Percentiles rank a stretch among this genome's conserved stretches.
Conservation (phyloP, 2,797 vertebrate species). For the Hippocampus kuda region DNA sequence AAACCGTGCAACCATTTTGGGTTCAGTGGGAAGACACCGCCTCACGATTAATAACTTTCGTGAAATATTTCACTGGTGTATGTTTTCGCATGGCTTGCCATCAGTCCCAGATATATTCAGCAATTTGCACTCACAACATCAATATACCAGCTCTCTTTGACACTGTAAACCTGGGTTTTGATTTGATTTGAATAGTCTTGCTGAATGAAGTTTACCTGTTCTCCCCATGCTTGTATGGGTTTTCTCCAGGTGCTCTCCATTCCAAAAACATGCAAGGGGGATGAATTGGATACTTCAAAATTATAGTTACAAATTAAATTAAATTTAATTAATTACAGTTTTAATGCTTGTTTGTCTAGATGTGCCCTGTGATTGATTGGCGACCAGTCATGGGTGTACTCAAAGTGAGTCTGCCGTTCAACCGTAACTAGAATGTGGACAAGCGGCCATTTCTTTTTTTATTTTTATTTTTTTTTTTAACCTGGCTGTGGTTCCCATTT, state of each 20-base stretch:
- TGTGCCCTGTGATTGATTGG: not conserved
- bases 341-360: not conserved
- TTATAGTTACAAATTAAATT: no score
- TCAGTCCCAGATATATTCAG: not conserved
- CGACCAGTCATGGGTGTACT: not conserved
- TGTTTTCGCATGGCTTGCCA: constrained; percentile 24
- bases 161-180: not conserved
- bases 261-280: not conserved
- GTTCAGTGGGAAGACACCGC: constrained; percentile 22
- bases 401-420: not conserved
- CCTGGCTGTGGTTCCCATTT: not conserved
- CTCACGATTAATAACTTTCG: constrained; percentile 25
- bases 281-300: not conserved
- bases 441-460: no score
- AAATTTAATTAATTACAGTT: no score
- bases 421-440: not conserved
- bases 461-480: not conserved
- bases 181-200: no score
- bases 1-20: constrained; percentile 16
- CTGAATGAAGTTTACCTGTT: not conserved
- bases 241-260: no score
- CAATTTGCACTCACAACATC: not conserved
- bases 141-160: not conserved
- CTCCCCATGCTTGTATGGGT: no score
- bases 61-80: constrained; percentile 29